These are phyloP conservation scores for Oncorhynchus tshawytscha DNA, from an alignment of 2,113 vertebrate genomes.

Conservation along the genomic window DNA sequence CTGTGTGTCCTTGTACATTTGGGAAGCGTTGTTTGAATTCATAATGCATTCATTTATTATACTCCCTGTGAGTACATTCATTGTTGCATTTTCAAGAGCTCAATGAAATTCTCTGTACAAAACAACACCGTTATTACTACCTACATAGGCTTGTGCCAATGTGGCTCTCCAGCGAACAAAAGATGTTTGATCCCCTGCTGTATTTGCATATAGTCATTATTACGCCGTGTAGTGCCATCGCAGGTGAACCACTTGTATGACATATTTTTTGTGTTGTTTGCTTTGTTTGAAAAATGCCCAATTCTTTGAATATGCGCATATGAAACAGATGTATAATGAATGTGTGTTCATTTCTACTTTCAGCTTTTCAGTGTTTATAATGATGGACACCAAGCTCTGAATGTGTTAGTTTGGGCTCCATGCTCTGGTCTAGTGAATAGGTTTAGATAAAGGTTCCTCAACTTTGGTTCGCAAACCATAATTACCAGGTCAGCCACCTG, in stretches of 20 bases:
- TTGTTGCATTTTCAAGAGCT: conserved; percentile 41
- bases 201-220: conserved; percentile 64
- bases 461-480: too few relatives aligned
- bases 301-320: conserved; percentile 66
- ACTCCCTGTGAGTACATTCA: conserved; percentile 42
- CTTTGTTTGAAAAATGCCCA: conserved; percentile 45
- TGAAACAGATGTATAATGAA: conserved; percentile 46
- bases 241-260: conserved; percentile 40
- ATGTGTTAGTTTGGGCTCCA: conserved; percentile 1
- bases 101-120: conserved; percentile 17
- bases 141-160: conserved; percentile 47
- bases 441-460: background rate
- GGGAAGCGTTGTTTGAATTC: conserved; percentile 16
- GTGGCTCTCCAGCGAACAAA: conserved; percentile 48
- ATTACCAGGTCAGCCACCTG: too few relatives aligned
- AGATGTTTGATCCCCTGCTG: conserved; percentile 51
- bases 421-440: background rate
- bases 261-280: conserved; percentile 32
- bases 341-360: conserved; percentile 40
- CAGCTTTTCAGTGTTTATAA: conserved; percentile 40
- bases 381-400: conserved; percentile 42
- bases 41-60: conserved; percentile 37
- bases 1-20: background rate
- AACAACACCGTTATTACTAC: conserved; percentile 1
- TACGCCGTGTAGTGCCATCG: conserved; percentile 38